phyloP scores from a whole-genome alignment of 2,888 invertebrate species.

The Sesia apiformis region DNA sequence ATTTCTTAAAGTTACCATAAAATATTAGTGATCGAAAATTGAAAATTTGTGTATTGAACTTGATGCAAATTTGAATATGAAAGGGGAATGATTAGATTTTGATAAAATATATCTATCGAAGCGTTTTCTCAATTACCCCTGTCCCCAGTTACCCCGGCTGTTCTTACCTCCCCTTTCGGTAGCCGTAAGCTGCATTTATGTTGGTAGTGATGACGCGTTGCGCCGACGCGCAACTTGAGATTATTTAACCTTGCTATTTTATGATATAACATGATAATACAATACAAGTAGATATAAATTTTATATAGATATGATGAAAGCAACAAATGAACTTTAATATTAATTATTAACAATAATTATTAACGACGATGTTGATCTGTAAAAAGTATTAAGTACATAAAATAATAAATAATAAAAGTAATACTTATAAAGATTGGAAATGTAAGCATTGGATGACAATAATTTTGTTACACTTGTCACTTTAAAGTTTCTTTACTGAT shows the following conservation, averaged over 20 bases:
- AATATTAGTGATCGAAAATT: no score
- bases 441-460: constrained; percentile 72
- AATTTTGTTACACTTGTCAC: constrained; percentile 62
- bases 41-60: no score
- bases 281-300: constrained; percentile 40
- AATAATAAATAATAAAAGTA: constrained; percentile 31
- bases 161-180: no score
- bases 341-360: constrained; percentile 16
- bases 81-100: no score
- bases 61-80: no score
- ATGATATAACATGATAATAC: neutral
- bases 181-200: no score
- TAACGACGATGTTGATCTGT: constrained; percentile 48
- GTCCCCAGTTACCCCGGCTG: no score
- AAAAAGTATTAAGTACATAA: constrained; percentile 48
- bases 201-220: no score
- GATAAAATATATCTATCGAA: no score
- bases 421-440: constrained; percentile 53
- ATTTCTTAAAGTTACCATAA: no score
- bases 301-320: constrained; percentile 40
- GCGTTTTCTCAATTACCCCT: no score
- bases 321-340: constrained; percentile 22
- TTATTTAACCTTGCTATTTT: constrained; percentile 32
- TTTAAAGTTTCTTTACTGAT: constrained; percentile 25
- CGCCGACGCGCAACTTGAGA: constrained; percentile 27